Conservation (phyloP, 2,888 invertebrate species). For the Drosophila phalerata region DNA sequence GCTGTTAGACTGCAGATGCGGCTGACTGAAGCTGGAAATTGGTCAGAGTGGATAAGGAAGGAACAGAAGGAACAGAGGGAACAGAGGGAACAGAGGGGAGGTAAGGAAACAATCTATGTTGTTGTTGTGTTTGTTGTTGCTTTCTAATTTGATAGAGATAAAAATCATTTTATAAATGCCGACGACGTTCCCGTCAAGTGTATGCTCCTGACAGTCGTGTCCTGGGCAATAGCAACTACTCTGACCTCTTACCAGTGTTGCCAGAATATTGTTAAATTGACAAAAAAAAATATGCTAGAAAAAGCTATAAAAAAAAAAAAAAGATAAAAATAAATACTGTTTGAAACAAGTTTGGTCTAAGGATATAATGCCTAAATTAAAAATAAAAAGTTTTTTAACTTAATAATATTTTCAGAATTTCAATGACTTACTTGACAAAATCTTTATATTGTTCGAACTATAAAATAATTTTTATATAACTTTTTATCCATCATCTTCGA, state of each 20-base stretch:
- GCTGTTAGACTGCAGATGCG: slow-evolving; percentile 75
- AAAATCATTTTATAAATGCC: slow-evolving; percentile 78
- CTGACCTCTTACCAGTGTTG: not conserved
- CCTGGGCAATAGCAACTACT: slow-evolving; percentile 17
- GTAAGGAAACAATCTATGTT: slow-evolving; percentile 1
- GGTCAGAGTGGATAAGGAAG: slow-evolving; percentile 21
- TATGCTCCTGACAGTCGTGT: slow-evolving; percentile 54
- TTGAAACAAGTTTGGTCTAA: no score
- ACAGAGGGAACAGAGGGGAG: not conserved
- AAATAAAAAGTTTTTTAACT: no score
- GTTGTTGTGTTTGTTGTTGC: slow-evolving; percentile 60
- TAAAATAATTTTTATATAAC: no score
- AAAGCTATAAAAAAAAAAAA: no score
- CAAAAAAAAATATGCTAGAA: no score
- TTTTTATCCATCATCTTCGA: no score
- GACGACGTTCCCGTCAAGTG: slow-evolving; percentile 59
- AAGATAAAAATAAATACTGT: no score
- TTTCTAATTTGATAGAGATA: slow-evolving; percentile 80
- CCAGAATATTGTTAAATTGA: no score
- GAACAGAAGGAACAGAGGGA: not conserved
- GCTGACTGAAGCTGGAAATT: slow-evolving; percentile 65
- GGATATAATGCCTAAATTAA: no score
- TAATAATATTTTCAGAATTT: no score
- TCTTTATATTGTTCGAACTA: no score
- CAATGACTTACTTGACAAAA: no score